A percentile compares a stretch with the other conserved stretches of the same genome.
These are phyloP conservation scores for Xanthorhoe designata DNA, from an alignment of 2,888 invertebrate genomes.

Conservation along the genomic window DNA sequence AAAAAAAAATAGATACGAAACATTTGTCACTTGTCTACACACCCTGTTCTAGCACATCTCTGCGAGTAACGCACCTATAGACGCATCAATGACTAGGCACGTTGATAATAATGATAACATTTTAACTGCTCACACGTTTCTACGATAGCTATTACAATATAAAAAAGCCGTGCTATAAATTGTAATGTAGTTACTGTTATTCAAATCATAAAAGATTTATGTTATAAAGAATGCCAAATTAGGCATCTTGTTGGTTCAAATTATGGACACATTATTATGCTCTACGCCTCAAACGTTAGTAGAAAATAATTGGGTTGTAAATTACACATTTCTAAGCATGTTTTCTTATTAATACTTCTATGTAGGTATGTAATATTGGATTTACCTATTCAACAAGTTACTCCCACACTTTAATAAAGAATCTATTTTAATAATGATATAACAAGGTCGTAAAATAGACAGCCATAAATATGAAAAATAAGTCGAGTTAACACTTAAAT, in stretches of 20 bases:
- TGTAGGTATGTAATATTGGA: conserved; percentile 45
- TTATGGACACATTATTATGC: conserved; percentile 60
- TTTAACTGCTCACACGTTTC: neutral
- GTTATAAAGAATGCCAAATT: conserved; percentile 46
- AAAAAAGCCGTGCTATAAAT: conserved; percentile 19
- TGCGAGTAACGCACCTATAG: too few relatives aligned
- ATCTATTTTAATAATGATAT: conserved; percentile 57
- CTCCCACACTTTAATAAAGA: conserved; percentile 59
- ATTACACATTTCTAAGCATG: conserved; percentile 45
- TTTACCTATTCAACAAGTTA: conserved; percentile 51
- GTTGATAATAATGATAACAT: neutral
- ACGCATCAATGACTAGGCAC: neutral
- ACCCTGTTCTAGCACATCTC: too few relatives aligned
- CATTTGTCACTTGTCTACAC: too few relatives aligned
- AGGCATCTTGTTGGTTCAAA: conserved; percentile 51
- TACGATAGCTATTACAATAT: neutral
- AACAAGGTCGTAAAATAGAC: conserved; percentile 56
- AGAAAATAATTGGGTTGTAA: conserved; percentile 62
- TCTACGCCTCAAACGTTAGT: conserved; percentile 52
- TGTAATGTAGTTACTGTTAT: conserved; percentile 36
- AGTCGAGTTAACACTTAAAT: conserved; percentile 36
- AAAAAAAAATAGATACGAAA: too few relatives aligned
- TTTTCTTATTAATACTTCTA: conserved; percentile 43
- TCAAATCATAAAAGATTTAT: conserved; percentile 42
- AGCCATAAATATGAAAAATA: conserved; percentile 50